Evolutionary conservation across 1,140 invertebrate genomes (phyloP).

Genomic region (Agraylea sexmaculata): DNA sequence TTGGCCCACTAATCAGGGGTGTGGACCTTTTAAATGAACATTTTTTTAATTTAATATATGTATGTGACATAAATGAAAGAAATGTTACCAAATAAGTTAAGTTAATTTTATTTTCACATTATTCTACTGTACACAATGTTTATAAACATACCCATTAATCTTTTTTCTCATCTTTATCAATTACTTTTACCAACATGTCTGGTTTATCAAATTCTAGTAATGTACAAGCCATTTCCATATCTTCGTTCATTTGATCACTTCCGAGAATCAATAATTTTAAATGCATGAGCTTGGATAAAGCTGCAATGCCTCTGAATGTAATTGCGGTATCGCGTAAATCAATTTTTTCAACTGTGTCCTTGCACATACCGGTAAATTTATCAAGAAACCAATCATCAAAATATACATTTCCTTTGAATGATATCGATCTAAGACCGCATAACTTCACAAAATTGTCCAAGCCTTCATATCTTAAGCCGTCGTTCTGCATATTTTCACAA

Average conservation of each 20-base stretch:
- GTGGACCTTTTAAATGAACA: too few species aligned
- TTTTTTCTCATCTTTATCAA: slow-evolving; percentile 8
- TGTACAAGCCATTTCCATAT: slow-evolving; percentile 29
- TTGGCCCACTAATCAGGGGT: too few species aligned
- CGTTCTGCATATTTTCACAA: slow-evolving; percentile 30
- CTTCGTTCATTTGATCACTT: slow-evolving; percentile 14
- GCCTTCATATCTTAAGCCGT: slow-evolving; percentile 35
- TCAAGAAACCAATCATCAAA: slow-evolving; percentile 39
- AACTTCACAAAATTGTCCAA: slow-evolving; percentile 29
- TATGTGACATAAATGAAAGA: slow-evolving; percentile 20
- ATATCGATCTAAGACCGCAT: slow-evolving; percentile 33
- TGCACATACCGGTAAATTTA: slow-evolving; percentile 29
- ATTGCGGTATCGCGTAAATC: slow-evolving; percentile 32
- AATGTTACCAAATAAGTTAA: slow-evolving; percentile 17
- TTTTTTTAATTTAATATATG: too few species aligned
- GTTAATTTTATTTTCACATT: neutral
- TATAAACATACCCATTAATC: slow-evolving; percentile 4
- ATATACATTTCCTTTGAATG: slow-evolving; percentile 30
- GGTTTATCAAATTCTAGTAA: slow-evolving; percentile 31
- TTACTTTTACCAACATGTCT: slow-evolving; percentile 29
- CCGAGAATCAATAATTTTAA: slow-evolving; percentile 28
- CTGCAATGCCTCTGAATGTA: slow-evolving; percentile 27
- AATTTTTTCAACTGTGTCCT: slow-evolving; percentile 30
- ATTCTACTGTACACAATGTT: neutral
- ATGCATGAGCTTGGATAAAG: slow-evolving; percentile 28